Evolutionary conservation across 64 coral and sea anemone species (phyloP).

Genomic region (Pachyseris speciosa): DNA sequence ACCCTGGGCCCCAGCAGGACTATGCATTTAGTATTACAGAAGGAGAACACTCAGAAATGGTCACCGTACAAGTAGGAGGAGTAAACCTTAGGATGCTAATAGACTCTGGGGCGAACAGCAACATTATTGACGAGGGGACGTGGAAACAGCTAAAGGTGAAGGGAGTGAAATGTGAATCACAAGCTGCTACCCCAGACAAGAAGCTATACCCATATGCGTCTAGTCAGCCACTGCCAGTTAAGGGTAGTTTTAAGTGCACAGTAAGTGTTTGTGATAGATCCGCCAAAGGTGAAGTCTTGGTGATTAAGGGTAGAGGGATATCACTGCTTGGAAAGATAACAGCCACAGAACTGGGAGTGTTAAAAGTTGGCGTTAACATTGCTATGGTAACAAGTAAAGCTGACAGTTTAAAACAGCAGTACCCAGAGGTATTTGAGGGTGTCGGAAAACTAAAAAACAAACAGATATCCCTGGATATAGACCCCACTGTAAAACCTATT

Average conservation of each 20-base stretch:
- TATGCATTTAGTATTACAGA: conserved; percentile 12
- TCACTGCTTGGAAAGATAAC: conserved; percentile 6
- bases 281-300: not conserved
- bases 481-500: conserved; percentile 5
- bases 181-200: not conserved
- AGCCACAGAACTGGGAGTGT: not conserved
- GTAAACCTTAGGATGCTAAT: conserved; percentile 39
- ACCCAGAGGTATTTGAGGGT: conserved; percentile 13
- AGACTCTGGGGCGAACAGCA: conserved; percentile 36
- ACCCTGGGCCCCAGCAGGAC: not conserved
- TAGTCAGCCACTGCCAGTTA: conserved; percentile 17
- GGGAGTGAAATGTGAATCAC: conserved; percentile 11
- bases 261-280: not conserved
- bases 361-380: conserved; percentile 11
- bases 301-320: conserved; percentile 29
- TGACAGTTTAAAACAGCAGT: not conserved
- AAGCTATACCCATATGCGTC: conserved; percentile 11
- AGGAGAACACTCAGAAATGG: conserved; percentile 4
- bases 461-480: not conserved
- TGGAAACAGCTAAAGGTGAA: conserved; percentile 25
- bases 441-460: conserved; percentile 16
- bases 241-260: conserved; percentile 17
- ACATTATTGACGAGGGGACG: conserved; percentile 17
- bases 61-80: conserved; percentile 25
- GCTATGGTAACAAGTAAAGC: not conserved